These are phyloP conservation scores for Drosophila kikkawai DNA, from an alignment of 1,140 invertebrate species.

Conservation along the genomic window DNA sequence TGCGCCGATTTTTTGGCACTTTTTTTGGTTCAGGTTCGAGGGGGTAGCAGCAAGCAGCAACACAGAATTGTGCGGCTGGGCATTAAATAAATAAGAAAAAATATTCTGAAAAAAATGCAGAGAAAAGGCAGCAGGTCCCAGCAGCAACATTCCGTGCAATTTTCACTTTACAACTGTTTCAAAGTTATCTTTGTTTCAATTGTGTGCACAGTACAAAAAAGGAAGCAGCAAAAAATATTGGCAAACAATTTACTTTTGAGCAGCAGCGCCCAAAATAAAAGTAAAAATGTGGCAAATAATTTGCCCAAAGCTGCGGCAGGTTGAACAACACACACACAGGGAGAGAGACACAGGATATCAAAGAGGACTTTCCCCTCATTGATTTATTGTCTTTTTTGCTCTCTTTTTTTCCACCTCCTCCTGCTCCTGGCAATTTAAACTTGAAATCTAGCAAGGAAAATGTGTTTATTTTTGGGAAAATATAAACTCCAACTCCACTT, in stretches of 20 bases:
- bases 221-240: slow-evolving; percentile 76
- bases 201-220: slow-evolving; percentile 62
- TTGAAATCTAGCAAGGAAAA: slow-evolving; percentile 20
- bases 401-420: slow-evolving; percentile 1
- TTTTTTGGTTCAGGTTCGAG: slow-evolving; percentile 52
- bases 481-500: slow-evolving; percentile 30
- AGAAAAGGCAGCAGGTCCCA: slow-evolving; percentile 22
- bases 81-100: slow-evolving; percentile 82
- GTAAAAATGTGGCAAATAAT: slow-evolving; percentile 79
- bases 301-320: slow-evolving; percentile 83
- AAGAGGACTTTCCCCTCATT: slow-evolving; percentile 72
- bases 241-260: slow-evolving; percentile 82
- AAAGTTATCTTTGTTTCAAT: slow-evolving; percentile 84
- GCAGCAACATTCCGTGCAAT: slow-evolving; percentile 74
- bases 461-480: slow-evolving; percentile 33
- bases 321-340: slow-evolving; percentile 35
- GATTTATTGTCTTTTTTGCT: slow-evolving; percentile 70
- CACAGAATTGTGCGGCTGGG: slow-evolving; percentile 58
- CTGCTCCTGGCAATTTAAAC: slow-evolving; percentile 57
- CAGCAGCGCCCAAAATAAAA: slow-evolving; percentile 59
- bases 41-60: slow-evolving; percentile 19
- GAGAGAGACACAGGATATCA: slow-evolving; percentile 53
- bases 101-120: slow-evolving; percentile 39
- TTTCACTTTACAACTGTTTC: slow-evolving; percentile 84
- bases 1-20: slow-evolving; percentile 67